Conservation (phyloP, 2,888 invertebrate species). For the Mayetiola destructor region DNA sequence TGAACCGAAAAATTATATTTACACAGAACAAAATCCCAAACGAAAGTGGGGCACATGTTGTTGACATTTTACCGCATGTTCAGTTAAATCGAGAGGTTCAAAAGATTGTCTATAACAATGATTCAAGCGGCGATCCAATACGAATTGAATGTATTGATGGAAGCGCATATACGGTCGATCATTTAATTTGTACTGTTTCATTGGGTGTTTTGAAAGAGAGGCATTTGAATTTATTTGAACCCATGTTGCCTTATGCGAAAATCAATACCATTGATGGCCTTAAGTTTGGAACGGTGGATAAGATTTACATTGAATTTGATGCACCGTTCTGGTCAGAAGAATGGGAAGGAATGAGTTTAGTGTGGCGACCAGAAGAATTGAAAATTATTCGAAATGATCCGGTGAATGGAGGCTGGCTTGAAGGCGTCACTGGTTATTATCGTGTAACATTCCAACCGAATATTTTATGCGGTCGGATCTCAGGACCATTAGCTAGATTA, state of each 20-base stretch:
- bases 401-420: constrained; percentile 26
- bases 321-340: constrained; percentile 43
- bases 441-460: constrained; percentile 46
- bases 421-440: constrained; percentile 52
- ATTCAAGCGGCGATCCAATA: constrained; percentile 10
- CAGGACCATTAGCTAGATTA: constrained; percentile 44
- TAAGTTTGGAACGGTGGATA: constrained; percentile 46
- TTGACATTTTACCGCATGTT: constrained; percentile 21
- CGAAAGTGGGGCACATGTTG: neutral
- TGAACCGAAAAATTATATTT: neutral
- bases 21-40: neutral
- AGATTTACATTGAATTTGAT: constrained; percentile 46
- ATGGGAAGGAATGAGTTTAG: constrained; percentile 39
- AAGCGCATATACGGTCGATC: constrained; percentile 38
- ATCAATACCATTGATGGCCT: constrained; percentile 39
- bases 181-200: constrained; percentile 45
- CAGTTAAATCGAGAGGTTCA: constrained; percentile 16
- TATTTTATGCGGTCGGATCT: constrained; percentile 56
- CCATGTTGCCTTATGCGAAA: constrained; percentile 37
- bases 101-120: constrained; percentile 14
- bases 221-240: constrained; percentile 35
- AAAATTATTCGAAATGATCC: neutral
- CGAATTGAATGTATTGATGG: constrained; percentile 30
- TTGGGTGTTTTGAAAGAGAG: constrained; percentile 46
- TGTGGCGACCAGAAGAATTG: constrained; percentile 43